Base-by-base conservation (phyloP, 2,888 invertebrate species). In the Cremastinae sp. region DNA sequence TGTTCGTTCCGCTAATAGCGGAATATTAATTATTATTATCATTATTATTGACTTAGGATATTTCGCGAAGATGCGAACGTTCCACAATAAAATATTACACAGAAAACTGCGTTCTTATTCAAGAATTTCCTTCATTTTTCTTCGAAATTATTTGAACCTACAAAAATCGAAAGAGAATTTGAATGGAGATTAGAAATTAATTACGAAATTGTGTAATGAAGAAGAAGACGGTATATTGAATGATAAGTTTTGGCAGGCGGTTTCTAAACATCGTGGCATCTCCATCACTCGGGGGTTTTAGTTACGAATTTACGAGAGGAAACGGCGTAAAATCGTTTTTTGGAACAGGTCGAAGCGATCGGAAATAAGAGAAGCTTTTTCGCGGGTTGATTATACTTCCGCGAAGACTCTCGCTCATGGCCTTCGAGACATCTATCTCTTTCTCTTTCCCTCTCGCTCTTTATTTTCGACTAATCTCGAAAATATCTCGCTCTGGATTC, bases 21-120 rank as follows among this genome's bases (percentile, higher is more conserved):
- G 79, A 80, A 68, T 47, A 56, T 78, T 37, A 39, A 43, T 47
- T 49, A 81, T 78, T 72, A 74, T 77, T 47, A 71, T 62, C 64
- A 80, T 74, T 80, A 78, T 79, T 78, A 81, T 78, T 78, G 80
- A 83, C 83, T 80, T 84, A 82, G 82, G 74, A 82, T 79, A 81
- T 80, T 78, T 83, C 83, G 82, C 81, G 76, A 80, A 81, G 79
- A 81, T 80, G 81, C 83, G 82, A 82, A 79, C 79, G 79, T 80
- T 84, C 85, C 82, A 82, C 79, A 81, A 87, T 87, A 87, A 87
- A 88, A 64, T 8, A 16, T 28, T 53, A 39, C 5, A 37, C 16
- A 14, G 9, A 28, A 18, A 18, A 12, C 1, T 0, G n/a, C 7
- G 39, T 35, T 43, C 28, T 55, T 9, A n/a, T 49, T 49, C 8